Conservation (phyloP, 2,797 vertebrate genomes). For the Propithecus perrieri region DNA sequence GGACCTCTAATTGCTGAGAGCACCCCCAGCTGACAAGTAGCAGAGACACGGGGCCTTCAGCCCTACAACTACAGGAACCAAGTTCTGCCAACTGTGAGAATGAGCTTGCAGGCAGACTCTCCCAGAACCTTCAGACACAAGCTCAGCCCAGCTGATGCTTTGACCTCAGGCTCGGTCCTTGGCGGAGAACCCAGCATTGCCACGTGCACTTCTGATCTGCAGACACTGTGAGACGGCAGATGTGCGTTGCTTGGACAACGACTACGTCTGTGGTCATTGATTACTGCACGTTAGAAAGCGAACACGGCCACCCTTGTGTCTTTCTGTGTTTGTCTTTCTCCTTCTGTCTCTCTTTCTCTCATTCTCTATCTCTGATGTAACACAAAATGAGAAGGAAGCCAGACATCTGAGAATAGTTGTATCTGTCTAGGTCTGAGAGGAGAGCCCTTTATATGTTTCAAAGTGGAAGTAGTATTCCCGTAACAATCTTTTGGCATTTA, state of each 20-base stretch:
- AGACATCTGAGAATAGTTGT: background rate
- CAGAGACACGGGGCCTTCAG: background rate
- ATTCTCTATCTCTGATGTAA: background rate
- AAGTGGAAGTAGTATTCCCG: background rate
- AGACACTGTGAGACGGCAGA: background rate
- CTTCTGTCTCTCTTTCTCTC: background rate
- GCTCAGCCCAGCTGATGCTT: background rate
- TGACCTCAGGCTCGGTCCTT: background rate
- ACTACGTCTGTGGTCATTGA: no score
- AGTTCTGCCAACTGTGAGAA: background rate
- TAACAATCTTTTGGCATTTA: background rate
- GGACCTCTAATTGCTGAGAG: background rate
- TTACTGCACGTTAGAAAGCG: background rate
- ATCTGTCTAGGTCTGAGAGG: background rate
- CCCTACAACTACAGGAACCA: background rate
- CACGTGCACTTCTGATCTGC: background rate
- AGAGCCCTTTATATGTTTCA: background rate
- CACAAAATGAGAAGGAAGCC: background rate
- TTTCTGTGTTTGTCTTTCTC: background rate
- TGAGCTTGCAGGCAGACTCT: background rate
- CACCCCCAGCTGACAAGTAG: no score
- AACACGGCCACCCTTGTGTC: background rate
- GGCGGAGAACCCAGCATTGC: background rate
- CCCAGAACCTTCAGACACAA: background rate
- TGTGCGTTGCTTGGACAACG: background rate